Percentiles rank a stretch among this genome's conserved stretches.
Conservation (phyloP, 1,140 invertebrate genomes). For the Drosophila grimshawi region DNA sequence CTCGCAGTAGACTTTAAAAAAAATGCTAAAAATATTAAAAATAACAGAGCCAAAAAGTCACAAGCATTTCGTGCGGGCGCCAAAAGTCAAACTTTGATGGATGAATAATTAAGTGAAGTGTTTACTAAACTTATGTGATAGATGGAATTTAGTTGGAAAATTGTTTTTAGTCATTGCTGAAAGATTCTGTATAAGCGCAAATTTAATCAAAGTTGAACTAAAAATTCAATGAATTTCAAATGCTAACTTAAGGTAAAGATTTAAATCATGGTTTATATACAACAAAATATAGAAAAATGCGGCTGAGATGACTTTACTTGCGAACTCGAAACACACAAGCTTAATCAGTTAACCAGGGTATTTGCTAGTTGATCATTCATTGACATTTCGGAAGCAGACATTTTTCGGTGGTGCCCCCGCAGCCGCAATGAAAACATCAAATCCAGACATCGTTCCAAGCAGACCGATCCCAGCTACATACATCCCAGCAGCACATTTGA, state of each 20-base stretch:
- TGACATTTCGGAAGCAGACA: neutral
- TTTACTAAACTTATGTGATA: too few relatives aligned
- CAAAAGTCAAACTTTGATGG: neutral
- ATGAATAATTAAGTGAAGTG: too few relatives aligned
- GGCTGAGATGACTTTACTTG: too few relatives aligned
- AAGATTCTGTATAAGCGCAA: too few relatives aligned
- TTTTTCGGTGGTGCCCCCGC: constrained; percentile 55
- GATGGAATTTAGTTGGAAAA: too few relatives aligned
- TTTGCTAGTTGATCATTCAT: neutral
- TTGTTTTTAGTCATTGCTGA: too few relatives aligned
- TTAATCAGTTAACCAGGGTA: constrained; percentile 4
- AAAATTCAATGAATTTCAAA: too few relatives aligned
- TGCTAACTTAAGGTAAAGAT: too few relatives aligned
- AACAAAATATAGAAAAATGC: too few relatives aligned
- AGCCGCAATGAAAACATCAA: constrained; percentile 66
- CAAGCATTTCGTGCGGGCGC: constrained; percentile 28
- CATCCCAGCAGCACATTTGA: neutral
- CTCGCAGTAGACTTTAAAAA: neutral
- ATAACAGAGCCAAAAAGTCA: constrained; percentile 5
- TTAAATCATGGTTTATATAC: too few relatives aligned
- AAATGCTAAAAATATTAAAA: constrained; percentile 7
- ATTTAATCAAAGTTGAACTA: too few relatives aligned
- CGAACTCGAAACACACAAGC: too few relatives aligned
- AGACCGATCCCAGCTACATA: neutral
- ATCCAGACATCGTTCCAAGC: neutral